Base-by-base conservation (phyloP, 2,888 invertebrate species). In the Spisula solida region DNA sequence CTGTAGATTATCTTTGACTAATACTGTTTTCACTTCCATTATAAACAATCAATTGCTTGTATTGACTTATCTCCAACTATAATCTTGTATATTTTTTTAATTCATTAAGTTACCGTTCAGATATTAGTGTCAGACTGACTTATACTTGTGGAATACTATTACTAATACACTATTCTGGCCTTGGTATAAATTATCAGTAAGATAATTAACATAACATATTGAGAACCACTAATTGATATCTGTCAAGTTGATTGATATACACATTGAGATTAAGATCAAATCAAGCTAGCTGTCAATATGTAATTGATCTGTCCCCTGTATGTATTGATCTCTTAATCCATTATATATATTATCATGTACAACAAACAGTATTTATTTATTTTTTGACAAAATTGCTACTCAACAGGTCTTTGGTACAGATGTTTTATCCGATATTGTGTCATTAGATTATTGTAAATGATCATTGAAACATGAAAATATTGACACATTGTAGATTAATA, bases 241-340 rank as follows among this genome's bases (percentile, higher is more conserved):
- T 75, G 75, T 34, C 75, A 75, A 75, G 75, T 75, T 75, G 75
- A 75, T 79, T 78, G 78, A 84, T 84, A 25, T 70, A 29, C 18
- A 75, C 34, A 79, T 34, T 85, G 55, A 56, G 85, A 85, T 85
- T 85, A 85, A 29, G 34, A 75, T 83, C 41, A 51, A 55, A 56
- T 56, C 56, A 85, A 34, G 20, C 55, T 41, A 85, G 18, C 85
- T 79, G 85, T 79, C 85, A 85, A 56, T 56, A 78, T 55, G 75
- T 75, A 75, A 75, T 75, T 75, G 75, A 75, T 75, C 75, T 34
- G 75, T 29, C 18, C 34, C 34, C 34, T 16, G 70, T 31, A 31
- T 70, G n/a, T 70, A 29, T 4, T 29, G 75, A 75, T 75, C 34
- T 31, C 12, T 12, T 75, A 31, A 75, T 31, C 75, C 70, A 60